Base-by-base conservation (phyloP, 2,888 invertebrate species). In the Polylopha cassiicola region DNA sequence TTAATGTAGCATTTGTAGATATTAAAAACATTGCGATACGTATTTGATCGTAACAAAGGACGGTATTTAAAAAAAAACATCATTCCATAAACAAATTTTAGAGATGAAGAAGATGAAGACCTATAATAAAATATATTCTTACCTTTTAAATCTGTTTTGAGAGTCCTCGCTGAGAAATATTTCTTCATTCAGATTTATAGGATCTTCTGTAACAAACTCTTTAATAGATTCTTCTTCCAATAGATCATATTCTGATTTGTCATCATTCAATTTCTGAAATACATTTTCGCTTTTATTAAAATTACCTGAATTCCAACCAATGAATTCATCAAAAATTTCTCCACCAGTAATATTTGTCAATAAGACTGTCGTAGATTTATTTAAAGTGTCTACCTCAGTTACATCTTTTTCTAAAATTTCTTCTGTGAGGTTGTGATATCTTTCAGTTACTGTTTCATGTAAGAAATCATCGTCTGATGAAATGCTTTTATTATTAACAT, bases 61-160 rank as follows among this genome's bases (percentile, higher is more conserved):
- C n/a, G n/a, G n/a, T n/a, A n/a, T n/a, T n/a, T n/a, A n/a, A n/a
- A n/a, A n/a, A n/a, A n/a, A n/a, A n/a, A n/a, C n/a, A n/a, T n/a
- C n/a, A n/a, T n/a, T n/a, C n/a, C n/a, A n/a, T n/a, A n/a, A n/a
- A n/a, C 10, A 9, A 23, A 23, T 9, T 23, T 10, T 4, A 23
- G 23, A 23, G 4, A n/a, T 10, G 10, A 9, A 8, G 4, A 2
- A n/a, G n/a, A 23, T 9, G 8, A 8, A 22, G 4, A 18, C 14
- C 4, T 24, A 0, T 7, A 3, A 11, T 3, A 22, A 20, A 18
- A 30, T 3, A 20, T 8, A 20, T 5, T 29, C 11, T 31, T 37
- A 37, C 30, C 31, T 32, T 37, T 27, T 34, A 8, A 7, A 13
- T 20, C 24, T 34, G n/a, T 10, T 36, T 6, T n/a, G 4, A 14